Conservation (phyloP, 1,140 invertebrate species). For the Trinorchestia longiramus region DNA sequence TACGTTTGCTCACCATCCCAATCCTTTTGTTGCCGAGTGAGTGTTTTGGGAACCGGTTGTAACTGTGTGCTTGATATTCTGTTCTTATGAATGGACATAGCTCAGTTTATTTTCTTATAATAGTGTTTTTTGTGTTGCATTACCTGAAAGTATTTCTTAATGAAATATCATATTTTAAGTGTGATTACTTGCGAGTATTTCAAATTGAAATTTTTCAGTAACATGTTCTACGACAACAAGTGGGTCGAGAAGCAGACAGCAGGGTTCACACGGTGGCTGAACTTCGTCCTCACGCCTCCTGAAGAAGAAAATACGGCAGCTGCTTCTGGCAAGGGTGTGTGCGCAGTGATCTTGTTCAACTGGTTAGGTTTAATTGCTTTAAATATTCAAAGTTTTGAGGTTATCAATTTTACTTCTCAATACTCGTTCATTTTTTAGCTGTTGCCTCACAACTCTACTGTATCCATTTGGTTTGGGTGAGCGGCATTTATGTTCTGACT, state of each 20-base stretch:
- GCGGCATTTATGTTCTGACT: not conserved
- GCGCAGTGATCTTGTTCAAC: not conserved
- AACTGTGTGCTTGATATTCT: not conserved
- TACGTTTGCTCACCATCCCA: slow-evolving; percentile 16
- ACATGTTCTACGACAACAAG: slow-evolving; percentile 82
- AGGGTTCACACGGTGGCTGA: slow-evolving; percentile 89
- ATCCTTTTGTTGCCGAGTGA: slow-evolving; percentile 41
- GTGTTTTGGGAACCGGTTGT: not conserved
- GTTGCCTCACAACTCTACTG: not conserved
- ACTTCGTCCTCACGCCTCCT: slow-evolving; percentile 85
- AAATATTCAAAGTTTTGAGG: not conserved
- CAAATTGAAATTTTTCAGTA: slow-evolving; percentile 68
- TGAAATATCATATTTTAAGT: not conserved
- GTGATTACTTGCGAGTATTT: not conserved
- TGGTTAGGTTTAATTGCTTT: not conserved
- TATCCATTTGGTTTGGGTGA: not conserved
- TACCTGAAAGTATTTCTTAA: not conserved
- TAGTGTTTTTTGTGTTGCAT: not conserved
- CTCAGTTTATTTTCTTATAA: not conserved
- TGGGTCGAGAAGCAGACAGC: slow-evolving; percentile 84
- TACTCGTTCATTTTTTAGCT: not conserved
- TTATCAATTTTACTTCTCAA: not conserved
- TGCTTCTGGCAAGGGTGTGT: slow-evolving; percentile 60
- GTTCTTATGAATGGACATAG: not conserved
- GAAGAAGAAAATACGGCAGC: slow-evolving; percentile 71